Evolutionary conservation across 2,113 vertebrate species (phyloP), one percentile per base, ranked within the genome.

Genomic region (Tachuris rubrigastra): DNA sequence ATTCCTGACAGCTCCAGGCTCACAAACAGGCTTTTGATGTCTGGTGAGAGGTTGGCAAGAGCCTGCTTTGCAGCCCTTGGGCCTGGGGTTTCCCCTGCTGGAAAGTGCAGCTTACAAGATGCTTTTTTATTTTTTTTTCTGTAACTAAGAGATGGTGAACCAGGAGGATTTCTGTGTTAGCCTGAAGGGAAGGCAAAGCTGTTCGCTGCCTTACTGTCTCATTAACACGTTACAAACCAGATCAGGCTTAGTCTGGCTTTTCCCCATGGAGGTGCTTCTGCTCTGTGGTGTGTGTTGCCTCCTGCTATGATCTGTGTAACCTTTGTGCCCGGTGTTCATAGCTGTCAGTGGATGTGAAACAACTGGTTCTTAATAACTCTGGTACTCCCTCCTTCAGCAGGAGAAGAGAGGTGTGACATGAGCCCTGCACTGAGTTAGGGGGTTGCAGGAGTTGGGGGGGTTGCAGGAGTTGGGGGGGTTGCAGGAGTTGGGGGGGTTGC

Each of bases 1-100:
- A 6, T 81, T 95, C 52, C 83, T 74, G 65, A 67, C 47, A 55
- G 86, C 93, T 85, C 44, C 69, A 78, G 84, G 77, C 94, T 85
- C 80, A 85, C 80, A 52, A 79, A 71, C 27, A 27, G 46, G 73
- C 65, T 93, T 96, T 95, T 96, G 91, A 90, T 89, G 80, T 84
- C 76, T 95, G 88, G 25, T 77, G 80, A 60, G 93, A 41, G 63
- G 86, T 86, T 95, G 91, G 91, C 86, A 88, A 84, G 56, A 93
- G 83, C 27, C 39, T 76, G 59, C 72, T 90, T 59, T 14, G 11
- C 60, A 74, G 65, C 73, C 86, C 67, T 20, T 56, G 67, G 75
- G 79, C 85, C 39, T 90, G 72, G 73, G 74, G 53, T 93, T 96
- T 96, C 46, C 94, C 55, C 83, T 74, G 49, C 52, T 4, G 28